These are phyloP conservation scores for Otolemur crassicaudatus DNA, from an alignment of 2,797 vertebrate species.

Conservation along the genomic window DNA sequence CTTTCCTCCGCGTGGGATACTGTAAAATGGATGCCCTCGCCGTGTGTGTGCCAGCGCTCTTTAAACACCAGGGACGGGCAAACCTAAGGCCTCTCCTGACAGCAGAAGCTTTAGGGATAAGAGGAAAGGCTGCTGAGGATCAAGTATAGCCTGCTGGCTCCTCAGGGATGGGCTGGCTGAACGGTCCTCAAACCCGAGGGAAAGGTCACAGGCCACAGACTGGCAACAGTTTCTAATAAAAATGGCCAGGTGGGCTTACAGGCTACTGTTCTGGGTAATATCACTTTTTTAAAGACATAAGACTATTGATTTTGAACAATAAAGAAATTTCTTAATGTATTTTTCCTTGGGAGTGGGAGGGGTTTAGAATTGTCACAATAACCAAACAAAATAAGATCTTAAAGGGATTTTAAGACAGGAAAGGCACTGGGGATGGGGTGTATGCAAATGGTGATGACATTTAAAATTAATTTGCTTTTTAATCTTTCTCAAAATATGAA, in stretches of 20 bases:
- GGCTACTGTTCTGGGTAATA: neutral
- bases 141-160: neutral
- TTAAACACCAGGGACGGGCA: neutral
- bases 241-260: neutral
- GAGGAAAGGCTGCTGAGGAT: neutral
- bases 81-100: neutral
- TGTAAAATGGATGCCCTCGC: neutral
- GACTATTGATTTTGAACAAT: neutral
- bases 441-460: neutral
- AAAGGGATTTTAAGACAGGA: neutral
- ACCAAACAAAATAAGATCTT: neutral
- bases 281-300: neutral
- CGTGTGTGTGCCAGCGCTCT: neutral
- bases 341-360: neutral
- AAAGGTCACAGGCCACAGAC: neutral
- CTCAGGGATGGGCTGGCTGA: neutral
- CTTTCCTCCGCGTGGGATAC: neutral
- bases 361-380: rapidly evolving
- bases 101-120: neutral
- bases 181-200: no score
- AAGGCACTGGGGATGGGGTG: no score
- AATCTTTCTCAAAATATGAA: neutral
- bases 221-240: neutral
- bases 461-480: neutral
- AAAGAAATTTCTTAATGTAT: neutral